Base-by-base conservation (phyloP, 2,113 vertebrate genomes). In the Nesogale talazaci region DNA sequence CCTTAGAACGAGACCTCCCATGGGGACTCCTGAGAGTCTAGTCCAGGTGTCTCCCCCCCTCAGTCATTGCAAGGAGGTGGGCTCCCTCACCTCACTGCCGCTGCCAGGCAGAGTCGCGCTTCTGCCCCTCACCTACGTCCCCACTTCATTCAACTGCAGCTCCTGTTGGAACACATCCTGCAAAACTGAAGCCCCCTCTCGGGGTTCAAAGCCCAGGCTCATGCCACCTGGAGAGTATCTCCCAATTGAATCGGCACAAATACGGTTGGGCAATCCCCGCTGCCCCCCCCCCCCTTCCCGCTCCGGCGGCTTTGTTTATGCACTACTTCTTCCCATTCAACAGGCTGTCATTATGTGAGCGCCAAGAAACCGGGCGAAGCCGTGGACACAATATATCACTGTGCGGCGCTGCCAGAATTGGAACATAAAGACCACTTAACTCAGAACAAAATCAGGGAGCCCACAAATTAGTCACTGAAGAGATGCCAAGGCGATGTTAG, bases 401-500 rank as follows among this genome's bases (percentile, higher is more conserved):
- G 95, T 95, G 90, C 88, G 46, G 90, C 2, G 1, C 85, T 92
- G 94, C 94, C 94, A 94, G 92, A 83, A 92, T 29, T 93, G 61
- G 89, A 94, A 91, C 86, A 91, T 92, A 94, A 96, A 96, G 95
- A 76, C 88, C 94, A 94, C 93, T 97, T 95, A 97, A 94, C 83
- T 87, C 38, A 38, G 91, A 96, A 61, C 76, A 77, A 95, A 95
- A 94, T 95, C 94, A 78, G 92, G 85, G 93, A 94, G 83, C 85
- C 89, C 93, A 93, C 97, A 96, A 81, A 94, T 96, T 78, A 95
- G 94, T 89, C 90, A 84, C 90, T 57, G 2, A 93, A 86, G 90
- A 94, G 81, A 94, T 89, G 89, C 93, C 80, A 92, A 46, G 86
- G 88, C 3, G 56, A n/a, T 34, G 40, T 59, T 82, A 36, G 86